Evolutionary conservation across 2,797 vertebrate genomes (phyloP).

Genomic region (Nannoperca australis): DNA sequence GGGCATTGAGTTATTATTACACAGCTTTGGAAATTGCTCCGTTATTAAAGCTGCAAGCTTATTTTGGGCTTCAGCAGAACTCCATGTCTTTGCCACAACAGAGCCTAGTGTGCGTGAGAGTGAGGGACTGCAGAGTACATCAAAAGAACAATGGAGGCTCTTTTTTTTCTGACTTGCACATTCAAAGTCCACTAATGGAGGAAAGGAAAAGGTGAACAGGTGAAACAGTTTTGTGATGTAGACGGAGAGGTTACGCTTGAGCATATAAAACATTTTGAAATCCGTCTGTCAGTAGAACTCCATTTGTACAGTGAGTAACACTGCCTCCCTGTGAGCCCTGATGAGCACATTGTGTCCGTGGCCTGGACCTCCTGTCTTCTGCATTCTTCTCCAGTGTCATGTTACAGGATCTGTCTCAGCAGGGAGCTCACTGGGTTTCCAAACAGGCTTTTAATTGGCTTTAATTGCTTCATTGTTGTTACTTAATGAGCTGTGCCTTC

Average conservation of each 20-base stretch:
- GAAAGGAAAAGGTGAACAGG: conserved; percentile 29
- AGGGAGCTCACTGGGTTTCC: conserved; percentile 43
- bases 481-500: conserved; percentile 53
- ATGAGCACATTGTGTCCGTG: conserved; percentile 32
- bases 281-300: not conserved
- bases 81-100: conserved; percentile 64
- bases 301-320: conserved; percentile 21
- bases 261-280: conserved; percentile 15
- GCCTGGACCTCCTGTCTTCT: conserved; percentile 18
- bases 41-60: conserved; percentile 74
- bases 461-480: conserved; percentile 64
- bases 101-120: conserved; percentile 53
- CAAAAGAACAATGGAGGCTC: conserved; percentile 54
- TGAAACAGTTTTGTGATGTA: conserved; percentile 25
- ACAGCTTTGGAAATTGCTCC: conserved; percentile 65
- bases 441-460: conserved; percentile 65
- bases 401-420: conserved; percentile 46
- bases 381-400: conserved; percentile 48
- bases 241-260: not conserved
- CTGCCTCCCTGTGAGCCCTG: conserved; percentile 20
- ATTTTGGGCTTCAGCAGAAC: conserved; percentile 56
- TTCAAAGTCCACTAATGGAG: conserved; percentile 13
- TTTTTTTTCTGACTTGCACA: conserved; percentile 26
- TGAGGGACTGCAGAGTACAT: conserved; percentile 27
- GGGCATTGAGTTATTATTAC: conserved; percentile 64